phyloP scores from a whole-genome alignment of 2,797 vertebrate genomes.

The Tapera naevia region DNA sequence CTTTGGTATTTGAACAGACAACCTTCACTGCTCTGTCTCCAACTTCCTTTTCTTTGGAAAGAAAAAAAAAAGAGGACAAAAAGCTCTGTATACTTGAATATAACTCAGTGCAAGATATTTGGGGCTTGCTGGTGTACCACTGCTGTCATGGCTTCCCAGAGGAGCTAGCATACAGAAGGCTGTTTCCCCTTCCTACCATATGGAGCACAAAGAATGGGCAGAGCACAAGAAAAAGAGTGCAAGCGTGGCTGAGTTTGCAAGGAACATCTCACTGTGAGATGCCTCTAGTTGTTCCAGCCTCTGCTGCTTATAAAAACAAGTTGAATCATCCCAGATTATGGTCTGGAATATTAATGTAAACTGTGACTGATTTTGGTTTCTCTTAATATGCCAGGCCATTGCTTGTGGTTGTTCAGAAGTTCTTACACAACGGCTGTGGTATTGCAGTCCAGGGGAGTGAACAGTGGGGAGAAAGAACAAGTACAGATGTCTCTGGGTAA shows the following conservation, averaged over 20 bases:
- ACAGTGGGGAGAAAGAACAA: neutral
- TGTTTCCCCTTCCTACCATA: neutral
- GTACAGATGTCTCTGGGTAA: neutral
- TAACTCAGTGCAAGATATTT: neutral
- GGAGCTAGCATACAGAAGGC: neutral
- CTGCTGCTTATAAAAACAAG: neutral
- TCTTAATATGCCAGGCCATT: neutral
- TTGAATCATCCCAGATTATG: neutral
- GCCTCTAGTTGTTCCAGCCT: neutral
- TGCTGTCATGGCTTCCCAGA: neutral
- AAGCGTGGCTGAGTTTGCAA: neutral
- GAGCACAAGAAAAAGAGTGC: neutral
- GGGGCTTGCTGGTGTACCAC: neutral
- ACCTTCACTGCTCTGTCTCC: neutral
- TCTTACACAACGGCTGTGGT: neutral
- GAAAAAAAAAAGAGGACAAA: neutral
- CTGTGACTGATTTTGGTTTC: neutral
- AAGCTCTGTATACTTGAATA: neutral
- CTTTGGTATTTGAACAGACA: neutral
- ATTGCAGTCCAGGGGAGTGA: neutral
- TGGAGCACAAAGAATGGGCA: neutral
- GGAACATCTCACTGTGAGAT: neutral
- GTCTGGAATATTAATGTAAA: neutral
- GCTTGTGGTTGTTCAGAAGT: neutral
- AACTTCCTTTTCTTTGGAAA: neutral